Evolutionary conservation across 2,113 vertebrate genomes (phyloP).

Genomic region (Muntiacus reevesi): DNA sequence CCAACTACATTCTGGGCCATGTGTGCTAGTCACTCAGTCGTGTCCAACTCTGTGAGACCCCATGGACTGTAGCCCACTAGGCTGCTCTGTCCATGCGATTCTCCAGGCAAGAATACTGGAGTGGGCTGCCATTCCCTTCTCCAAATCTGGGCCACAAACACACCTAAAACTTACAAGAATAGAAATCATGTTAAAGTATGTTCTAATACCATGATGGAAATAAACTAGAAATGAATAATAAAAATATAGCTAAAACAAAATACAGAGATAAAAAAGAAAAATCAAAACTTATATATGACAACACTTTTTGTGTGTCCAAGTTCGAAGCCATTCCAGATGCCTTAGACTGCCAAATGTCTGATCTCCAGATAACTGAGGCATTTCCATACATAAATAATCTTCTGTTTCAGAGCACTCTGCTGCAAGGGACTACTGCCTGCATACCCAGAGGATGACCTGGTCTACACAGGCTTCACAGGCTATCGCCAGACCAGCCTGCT

Average conservation of each 20-base stretch:
- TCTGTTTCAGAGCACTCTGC: constrained; percentile 97
- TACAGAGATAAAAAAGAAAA: not conserved
- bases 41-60: not conserved
- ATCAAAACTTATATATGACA: not conserved
- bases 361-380: not conserved
- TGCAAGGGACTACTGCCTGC: constrained; percentile 95
- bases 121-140: not conserved
- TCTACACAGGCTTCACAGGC: constrained; percentile 95
- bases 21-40: not conserved
- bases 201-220: not conserved
- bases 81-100: not conserved
- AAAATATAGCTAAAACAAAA: not conserved
- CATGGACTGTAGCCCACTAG: not conserved
- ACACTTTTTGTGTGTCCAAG: not conserved
- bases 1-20: not conserved
- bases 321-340: not conserved
- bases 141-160: not conserved
- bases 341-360: not conserved
- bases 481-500: constrained; percentile 95
- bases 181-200: not conserved
- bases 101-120: not conserved
- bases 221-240: not conserved
- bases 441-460: constrained; percentile 95
- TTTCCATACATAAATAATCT: not conserved
- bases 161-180: not conserved